A percentile compares a stretch with the other conserved stretches of the same genome.
phyloP scores from a whole-genome alignment of 2,113 vertebrate genomes.

The Erpornis zantholeuca region DNA sequence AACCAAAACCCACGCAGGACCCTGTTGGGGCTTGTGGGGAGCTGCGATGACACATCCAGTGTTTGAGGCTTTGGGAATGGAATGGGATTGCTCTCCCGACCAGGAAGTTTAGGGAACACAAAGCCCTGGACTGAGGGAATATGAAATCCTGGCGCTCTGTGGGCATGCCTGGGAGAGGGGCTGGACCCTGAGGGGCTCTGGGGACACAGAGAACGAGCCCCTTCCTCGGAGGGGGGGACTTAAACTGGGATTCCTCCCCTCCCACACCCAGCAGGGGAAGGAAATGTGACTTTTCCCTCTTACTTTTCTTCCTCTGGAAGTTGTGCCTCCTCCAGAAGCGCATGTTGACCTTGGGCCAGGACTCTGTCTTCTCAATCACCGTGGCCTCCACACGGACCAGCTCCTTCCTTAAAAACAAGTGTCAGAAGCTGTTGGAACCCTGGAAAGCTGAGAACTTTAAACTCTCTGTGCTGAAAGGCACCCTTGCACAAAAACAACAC shows the following conservation, averaged over 20 bases:
- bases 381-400: constrained; percentile 87
- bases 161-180: not conserved
- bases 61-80: not conserved
- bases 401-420: constrained; percentile 60
- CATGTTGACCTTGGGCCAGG: constrained; percentile 81
- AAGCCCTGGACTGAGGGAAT: not conserved
- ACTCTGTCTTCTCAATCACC: constrained; percentile 85
- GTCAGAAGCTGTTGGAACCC: too few relatives aligned
- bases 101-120: not conserved
- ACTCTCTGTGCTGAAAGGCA: too few relatives aligned
- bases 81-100: not conserved
- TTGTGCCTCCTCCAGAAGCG: constrained; percentile 76
- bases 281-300: not conserved
- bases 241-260: not conserved
- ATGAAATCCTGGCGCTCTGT: not conserved
- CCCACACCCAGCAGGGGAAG: not conserved
- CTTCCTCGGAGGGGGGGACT: not conserved
- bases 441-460: too few relatives aligned
- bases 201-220: accelerated
- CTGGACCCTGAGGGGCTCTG: not conserved
- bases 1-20: not conserved
- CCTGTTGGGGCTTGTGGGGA: not conserved
- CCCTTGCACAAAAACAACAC: too few relatives aligned
- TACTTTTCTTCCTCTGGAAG: constrained; percentile 79
- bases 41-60: not conserved